Conservation (phyloP, 2,113 vertebrate genomes). For the Heloderma charlesbogerti region DNA sequence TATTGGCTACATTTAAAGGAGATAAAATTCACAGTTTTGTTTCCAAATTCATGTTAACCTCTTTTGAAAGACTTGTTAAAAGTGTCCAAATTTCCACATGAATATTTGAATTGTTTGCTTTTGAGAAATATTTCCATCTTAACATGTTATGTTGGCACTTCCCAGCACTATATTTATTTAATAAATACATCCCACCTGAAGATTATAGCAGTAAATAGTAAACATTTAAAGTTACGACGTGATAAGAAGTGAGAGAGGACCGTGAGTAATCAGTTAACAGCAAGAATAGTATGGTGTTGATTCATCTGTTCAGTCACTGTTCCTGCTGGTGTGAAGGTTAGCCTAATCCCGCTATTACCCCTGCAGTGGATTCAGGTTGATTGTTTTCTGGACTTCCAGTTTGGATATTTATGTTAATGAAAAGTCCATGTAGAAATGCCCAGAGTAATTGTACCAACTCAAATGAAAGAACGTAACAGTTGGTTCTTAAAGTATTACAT, state of each 20-base stretch:
- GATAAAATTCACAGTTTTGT: background rate
- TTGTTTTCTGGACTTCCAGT: background rate
- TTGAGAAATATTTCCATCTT: background rate
- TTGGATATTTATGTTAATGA: background rate
- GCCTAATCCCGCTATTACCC: background rate
- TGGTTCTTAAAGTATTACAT: background rate
- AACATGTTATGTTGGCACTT: background rate
- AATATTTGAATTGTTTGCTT: background rate
- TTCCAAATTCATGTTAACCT: background rate
- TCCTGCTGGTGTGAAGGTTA: background rate
- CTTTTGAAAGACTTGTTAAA: conserved; percentile 1
- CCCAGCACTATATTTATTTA: background rate
- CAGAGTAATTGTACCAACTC: background rate
- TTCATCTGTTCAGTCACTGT: background rate
- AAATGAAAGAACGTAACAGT: background rate
- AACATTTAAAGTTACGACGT: background rate
- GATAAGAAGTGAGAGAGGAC: background rate
- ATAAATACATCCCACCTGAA: background rate
- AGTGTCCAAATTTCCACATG: background rate
- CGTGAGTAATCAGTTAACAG: background rate
- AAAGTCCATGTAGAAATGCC: background rate
- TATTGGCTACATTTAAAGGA: conserved; percentile 3
- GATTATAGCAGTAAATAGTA: background rate
- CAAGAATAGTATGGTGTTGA: background rate
- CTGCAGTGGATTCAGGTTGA: background rate